Percentiles rank a stretch among this genome's conserved stretches.
phyloP scores from a whole-genome alignment of 2,113 vertebrate genomes.

The Urocolius indicus region DNA sequence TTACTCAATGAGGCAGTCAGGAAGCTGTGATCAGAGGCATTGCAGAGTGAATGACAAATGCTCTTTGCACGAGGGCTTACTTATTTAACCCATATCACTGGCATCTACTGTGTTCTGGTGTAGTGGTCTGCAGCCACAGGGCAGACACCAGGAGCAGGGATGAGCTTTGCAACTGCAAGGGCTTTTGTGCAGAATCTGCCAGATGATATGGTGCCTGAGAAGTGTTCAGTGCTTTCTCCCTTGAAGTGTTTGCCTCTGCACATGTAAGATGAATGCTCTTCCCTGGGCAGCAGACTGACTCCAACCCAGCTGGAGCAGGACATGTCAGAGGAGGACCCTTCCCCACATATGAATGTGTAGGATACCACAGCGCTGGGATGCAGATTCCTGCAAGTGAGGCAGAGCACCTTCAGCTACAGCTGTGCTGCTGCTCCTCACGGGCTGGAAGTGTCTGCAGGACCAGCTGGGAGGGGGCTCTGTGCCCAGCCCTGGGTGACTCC shows the following conservation, averaged over 20 bases:
- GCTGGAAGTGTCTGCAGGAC: neutral
- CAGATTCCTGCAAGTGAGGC: neutral
- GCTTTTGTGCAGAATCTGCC: neutral
- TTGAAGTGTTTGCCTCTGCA: neutral
- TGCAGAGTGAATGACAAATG: neutral
- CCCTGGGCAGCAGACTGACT: neutral
- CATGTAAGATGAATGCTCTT: neutral
- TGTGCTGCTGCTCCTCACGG: accelerated
- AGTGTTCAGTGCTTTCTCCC: neutral
- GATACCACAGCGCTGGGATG: accelerated
- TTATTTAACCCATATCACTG: neutral
- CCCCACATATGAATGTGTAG: neutral
- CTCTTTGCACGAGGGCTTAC: neutral
- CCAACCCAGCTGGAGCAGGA: neutral
- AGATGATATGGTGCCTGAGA: accelerated
- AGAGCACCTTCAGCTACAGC: neutral
- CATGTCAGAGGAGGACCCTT: neutral
- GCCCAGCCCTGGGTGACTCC: too few species aligned
- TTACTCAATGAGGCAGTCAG: neutral
- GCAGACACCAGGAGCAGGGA: neutral
- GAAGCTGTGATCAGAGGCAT: neutral
- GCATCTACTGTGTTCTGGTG: neutral
- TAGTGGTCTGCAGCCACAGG: neutral
- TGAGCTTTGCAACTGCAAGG: neutral
- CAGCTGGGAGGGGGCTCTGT: neutral